These are phyloP conservation scores for Bovichtus variegatus DNA, from an alignment of 2,797 vertebrate species.

Conservation along the genomic window DNA sequence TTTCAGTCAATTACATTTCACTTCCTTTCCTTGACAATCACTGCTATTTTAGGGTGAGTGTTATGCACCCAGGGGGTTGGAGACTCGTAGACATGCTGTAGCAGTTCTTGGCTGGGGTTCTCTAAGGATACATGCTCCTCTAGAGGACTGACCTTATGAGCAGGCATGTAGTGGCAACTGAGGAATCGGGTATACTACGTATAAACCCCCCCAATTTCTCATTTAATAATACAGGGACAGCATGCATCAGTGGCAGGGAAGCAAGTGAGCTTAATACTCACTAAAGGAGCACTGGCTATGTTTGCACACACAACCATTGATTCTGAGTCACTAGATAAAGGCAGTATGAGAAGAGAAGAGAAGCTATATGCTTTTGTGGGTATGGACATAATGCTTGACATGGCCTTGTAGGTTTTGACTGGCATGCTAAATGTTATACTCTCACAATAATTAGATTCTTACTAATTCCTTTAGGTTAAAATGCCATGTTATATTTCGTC, in stretches of 20 bases:
- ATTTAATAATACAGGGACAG: conserved; percentile 29
- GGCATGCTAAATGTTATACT: conserved; percentile 22
- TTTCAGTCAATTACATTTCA: conserved; percentile 89
- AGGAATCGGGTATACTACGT: conserved; percentile 29
- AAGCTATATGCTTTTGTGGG: not conserved
- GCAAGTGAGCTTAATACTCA: conserved; percentile 10
- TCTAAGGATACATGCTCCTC: conserved; percentile 53
- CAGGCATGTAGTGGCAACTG: conserved; percentile 25
- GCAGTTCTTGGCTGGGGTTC: conserved; percentile 55
- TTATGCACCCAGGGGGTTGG: conserved; percentile 78
- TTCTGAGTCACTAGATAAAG: conserved; percentile 32
- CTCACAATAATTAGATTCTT: conserved; percentile 25
- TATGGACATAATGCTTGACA: not conserved
- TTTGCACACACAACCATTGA: not conserved
- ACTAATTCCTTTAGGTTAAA: conserved; percentile 35
- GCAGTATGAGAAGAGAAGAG: not conserved
- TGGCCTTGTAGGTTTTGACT: conserved; percentile 8
- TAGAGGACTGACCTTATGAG: conserved; percentile 53
- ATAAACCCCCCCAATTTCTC: conserved; percentile 27
- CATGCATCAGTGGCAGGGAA: conserved; percentile 31
- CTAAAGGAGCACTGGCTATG: not conserved
- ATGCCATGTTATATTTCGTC: conserved; percentile 35
- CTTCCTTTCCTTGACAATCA: conserved; percentile 88
- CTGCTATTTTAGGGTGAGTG: conserved; percentile 86
- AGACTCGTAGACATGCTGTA: conserved; percentile 73